These are phyloP conservation scores for Pelochelys cantorii DNA, from an alignment of 2,797 vertebrate species.

Conservation along the genomic window DNA sequence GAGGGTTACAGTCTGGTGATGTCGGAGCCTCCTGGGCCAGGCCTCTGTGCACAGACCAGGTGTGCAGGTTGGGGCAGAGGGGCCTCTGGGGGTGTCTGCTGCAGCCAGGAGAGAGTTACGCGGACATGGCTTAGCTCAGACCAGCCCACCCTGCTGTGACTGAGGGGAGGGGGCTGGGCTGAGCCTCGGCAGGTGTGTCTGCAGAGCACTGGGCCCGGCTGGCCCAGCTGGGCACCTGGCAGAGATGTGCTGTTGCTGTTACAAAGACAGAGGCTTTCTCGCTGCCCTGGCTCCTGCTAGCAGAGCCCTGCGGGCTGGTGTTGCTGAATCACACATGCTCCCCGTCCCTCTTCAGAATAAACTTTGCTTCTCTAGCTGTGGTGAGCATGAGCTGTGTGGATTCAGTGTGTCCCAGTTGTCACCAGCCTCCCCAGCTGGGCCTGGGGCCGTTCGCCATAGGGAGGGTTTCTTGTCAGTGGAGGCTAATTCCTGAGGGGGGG, in stretches of 20 bases:
- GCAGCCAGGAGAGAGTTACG: too few species aligned
- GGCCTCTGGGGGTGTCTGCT: too few species aligned
- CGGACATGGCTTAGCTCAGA: background rate
- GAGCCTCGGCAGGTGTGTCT: background rate
- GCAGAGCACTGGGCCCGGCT: background rate
- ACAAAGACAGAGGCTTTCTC: background rate
- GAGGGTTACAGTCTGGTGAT: background rate
- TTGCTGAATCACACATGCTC: background rate
- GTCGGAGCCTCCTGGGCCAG: too few species aligned
- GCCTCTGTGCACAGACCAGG: too few species aligned
- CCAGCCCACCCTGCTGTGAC: background rate
- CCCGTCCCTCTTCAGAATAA: constrained; percentile 15
- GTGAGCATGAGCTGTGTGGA: background rate
- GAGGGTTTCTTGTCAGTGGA: background rate
- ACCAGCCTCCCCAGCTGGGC: background rate
- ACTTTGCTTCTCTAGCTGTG: background rate
- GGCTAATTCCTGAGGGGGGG: background rate
- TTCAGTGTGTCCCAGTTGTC: accelerated
- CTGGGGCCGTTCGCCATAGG: background rate
- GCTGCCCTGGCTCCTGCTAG: background rate
- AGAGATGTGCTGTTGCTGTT: background rate
- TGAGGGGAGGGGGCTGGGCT: background rate
- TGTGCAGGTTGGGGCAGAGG: too few species aligned
- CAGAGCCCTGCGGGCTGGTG: background rate
- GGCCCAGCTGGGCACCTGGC: background rate